A percentile compares a stretch with the other conserved stretches of the same genome.
Conservation (phyloP, 1,140 invertebrate species). For the Cherax destructor region DNA sequence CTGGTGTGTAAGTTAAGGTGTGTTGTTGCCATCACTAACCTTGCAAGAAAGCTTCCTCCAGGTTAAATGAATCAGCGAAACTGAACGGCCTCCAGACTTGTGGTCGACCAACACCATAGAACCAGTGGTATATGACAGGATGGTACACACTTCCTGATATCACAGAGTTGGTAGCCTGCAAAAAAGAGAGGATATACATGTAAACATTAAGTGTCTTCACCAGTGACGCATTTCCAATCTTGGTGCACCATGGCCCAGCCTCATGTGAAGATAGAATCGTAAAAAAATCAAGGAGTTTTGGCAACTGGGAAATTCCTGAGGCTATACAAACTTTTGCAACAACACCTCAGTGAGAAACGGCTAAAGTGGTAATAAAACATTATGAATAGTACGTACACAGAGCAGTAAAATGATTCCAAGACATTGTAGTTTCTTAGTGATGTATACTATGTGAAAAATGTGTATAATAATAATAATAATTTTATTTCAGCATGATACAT, state of each 20-base stretch:
- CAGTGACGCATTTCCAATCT: background rate
- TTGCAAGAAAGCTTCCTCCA: conserved; percentile 40
- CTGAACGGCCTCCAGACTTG: conserved; percentile 50
- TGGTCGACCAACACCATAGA: conserved; percentile 26
- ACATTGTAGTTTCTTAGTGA: too few species aligned
- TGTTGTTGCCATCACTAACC: conserved; percentile 15
- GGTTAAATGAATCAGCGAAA: conserved; percentile 51
- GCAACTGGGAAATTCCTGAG: background rate
- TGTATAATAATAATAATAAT: too few species aligned
- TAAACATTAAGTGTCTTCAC: background rate
- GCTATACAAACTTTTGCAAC: background rate
- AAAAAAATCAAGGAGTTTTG: background rate
- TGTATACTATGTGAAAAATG: too few species aligned
- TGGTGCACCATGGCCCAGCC: background rate
- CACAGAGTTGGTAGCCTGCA: conserved; percentile 18
- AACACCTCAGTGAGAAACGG: too few species aligned
- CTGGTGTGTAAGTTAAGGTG: too few species aligned
- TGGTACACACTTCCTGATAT: conserved; percentile 31
- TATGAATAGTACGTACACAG: too few species aligned
- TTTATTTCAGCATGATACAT: too few species aligned
- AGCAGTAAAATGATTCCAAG: too few species aligned
- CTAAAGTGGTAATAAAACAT: too few species aligned
- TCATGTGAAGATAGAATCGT: background rate
- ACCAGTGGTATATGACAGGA: conserved; percentile 58
- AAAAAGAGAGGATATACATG: background rate